Conservation (phyloP, 2,113 vertebrate genomes). For the Gymnobelideus leadbeateri region DNA sequence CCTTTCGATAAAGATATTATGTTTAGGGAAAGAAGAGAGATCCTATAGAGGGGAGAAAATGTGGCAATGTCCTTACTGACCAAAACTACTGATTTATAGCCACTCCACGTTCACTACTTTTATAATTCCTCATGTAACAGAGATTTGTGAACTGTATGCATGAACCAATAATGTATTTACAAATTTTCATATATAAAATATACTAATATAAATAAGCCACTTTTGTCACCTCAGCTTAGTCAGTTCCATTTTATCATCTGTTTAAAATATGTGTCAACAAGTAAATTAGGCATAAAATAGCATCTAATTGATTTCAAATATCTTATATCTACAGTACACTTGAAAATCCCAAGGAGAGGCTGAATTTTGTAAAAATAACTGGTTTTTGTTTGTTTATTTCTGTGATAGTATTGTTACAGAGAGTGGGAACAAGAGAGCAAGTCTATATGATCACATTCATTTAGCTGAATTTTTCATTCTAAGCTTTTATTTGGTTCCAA, state of each 20-base stretch:
- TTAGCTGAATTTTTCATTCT: neutral
- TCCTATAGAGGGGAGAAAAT: neutral
- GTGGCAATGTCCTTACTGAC: neutral
- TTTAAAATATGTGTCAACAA: slow-evolving; percentile 42
- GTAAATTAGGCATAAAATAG: neutral
- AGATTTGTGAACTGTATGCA: neutral
- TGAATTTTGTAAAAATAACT: no score
- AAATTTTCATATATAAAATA: neutral
- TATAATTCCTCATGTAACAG: neutral
- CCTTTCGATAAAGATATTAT: slow-evolving; percentile 15
- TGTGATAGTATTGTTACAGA: neutral
- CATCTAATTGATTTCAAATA: neutral
- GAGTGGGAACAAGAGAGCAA: neutral
- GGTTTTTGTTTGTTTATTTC: neutral
- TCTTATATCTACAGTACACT: neutral
- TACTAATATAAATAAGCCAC: neutral
- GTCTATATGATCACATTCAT: neutral
- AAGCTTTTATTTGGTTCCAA: neutral
- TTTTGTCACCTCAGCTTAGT: neutral
- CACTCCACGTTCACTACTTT: neutral
- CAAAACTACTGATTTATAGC: slow-evolving; percentile 6
- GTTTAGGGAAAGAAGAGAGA: neutral
- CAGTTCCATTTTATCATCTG: neutral
- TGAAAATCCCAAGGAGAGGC: neutral
- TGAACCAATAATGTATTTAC: neutral